Base-by-base conservation (phyloP, 2,797 vertebrate genomes). In the Myotis pilosus region DNA sequence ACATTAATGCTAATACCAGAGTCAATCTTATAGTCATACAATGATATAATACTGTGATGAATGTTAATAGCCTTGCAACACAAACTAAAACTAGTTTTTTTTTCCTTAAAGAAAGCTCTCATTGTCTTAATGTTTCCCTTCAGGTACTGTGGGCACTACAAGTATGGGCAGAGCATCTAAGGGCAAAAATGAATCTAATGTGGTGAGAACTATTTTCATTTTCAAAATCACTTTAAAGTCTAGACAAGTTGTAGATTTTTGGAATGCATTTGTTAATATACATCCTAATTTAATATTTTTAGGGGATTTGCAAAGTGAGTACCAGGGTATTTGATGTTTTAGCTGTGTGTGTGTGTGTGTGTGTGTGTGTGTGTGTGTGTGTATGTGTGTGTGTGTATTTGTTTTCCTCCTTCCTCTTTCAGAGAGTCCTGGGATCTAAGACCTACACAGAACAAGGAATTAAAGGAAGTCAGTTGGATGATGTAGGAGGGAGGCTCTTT, bases 351-450 rank as follows among this genome's bases (percentile, higher is more conserved):
- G 53, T 55, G 53, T 55, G 19, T 53, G 51, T 19, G 16, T 51
- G 49, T 51, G 51, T n/a, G n/a, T n/a, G n/a, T n/a, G n/a, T 51
- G 44, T 57, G 20, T 55, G 22, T 57, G 55, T 25, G 23, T 53
- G 51, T 53, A 17, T 10, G 23, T 28, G 25, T 60, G 57, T 60
- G 57, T 60, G 28, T 64, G 60, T 30, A 6, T 64, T 15, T 64
- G 62, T 23, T 25, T 76, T 51, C 60, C 60, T 76, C 30, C 33
- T 78, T 36, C n/a, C 15, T 83, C 25, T 82, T 68, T 79, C 82
- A 97, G 95, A 95, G 72, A 91, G 78, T 89, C 76, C 72, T 91
- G 38, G 76, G 38, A 91, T 75, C 92, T 92, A 97, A 96, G 53
- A 71, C 22, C 91, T 74, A 49, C 68, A 72, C 7, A 91, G 66